A percentile compares a stretch with the other conserved stretches of the same genome.
These are phyloP conservation scores for Dicyrtomina minuta DNA, from an alignment of 2,888 invertebrate genomes.

Conservation along the genomic window DNA sequence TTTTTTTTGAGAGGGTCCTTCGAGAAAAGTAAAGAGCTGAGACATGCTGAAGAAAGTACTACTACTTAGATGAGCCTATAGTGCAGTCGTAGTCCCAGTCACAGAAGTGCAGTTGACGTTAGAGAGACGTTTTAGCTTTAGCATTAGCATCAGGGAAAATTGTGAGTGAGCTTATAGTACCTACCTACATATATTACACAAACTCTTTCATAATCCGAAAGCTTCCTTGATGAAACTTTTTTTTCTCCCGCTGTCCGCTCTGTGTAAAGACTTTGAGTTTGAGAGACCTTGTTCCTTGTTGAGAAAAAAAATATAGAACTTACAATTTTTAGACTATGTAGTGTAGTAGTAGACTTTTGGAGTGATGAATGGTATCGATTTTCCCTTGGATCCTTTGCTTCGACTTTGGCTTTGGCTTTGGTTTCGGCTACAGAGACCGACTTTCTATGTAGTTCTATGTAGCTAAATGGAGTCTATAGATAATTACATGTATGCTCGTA, in stretches of 20 bases:
- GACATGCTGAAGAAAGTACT: background rate
- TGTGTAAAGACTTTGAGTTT: background rate
- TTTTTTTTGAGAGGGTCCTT: background rate
- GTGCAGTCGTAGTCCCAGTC: no score
- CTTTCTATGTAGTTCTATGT: no score
- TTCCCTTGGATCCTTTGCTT: slow-evolving; percentile 31
- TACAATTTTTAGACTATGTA: slow-evolving; percentile 15
- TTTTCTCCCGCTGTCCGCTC: background rate
- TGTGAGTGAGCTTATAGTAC: background rate
- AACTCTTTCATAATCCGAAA: slow-evolving; percentile 2
- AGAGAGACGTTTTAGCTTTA: no score
- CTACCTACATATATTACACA: background rate
- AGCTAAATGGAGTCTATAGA: no score
- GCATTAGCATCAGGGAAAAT: no score
- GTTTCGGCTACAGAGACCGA: no score
- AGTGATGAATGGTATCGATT: slow-evolving; percentile 40
- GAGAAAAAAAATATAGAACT: background rate
- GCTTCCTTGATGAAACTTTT: slow-evolving; percentile 3
- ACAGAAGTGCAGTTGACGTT: no score
- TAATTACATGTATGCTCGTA: no score
- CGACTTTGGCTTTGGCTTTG: background rate
- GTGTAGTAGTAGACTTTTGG: slow-evolving; percentile 14
- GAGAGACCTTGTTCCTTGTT: no score
- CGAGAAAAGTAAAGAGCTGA: background rate
- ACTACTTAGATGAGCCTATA: no score